Evolutionary conservation across 2,113 vertebrate genomes (phyloP).

Genomic region (Sapajus apella): DNA sequence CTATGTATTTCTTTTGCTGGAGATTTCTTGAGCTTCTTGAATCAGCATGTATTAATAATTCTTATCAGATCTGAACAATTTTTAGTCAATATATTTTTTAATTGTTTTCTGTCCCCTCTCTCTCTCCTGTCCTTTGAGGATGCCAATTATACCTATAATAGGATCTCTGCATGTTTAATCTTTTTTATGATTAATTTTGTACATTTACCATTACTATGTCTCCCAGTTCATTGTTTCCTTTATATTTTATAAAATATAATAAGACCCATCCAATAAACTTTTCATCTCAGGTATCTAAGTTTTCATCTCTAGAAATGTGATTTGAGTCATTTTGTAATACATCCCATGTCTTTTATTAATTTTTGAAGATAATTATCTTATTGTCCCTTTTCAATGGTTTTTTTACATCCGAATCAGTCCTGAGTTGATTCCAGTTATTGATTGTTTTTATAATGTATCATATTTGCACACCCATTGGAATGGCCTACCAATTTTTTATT

Average conservation of each 20-base stretch:
- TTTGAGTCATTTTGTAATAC: not conserved
- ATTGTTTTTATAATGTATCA: not conserved
- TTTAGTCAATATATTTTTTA: not conserved
- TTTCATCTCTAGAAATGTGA: not conserved
- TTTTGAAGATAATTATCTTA: not conserved
- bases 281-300: not conserved
- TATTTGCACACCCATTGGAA: not conserved
- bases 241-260: not conserved
- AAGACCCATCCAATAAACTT: not conserved
- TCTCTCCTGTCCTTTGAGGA: not conserved
- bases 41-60: not conserved
- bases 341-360: not conserved
- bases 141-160: not conserved
- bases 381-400: not conserved
- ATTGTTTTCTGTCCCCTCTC: not conserved
- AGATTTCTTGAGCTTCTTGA: not conserved
- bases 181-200: not conserved
- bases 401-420: not conserved
- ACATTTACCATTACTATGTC: not conserved
- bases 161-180: not conserved
- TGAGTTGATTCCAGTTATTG: not conserved
- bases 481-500: not conserved
- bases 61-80: not conserved
- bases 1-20: not conserved
- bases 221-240: not conserved